A percentile compares a stretch with the other conserved stretches of the same genome.
phyloP scores from a whole-genome alignment of 2,888 invertebrate species.

The Sphaerophoria taeniata region DNA sequence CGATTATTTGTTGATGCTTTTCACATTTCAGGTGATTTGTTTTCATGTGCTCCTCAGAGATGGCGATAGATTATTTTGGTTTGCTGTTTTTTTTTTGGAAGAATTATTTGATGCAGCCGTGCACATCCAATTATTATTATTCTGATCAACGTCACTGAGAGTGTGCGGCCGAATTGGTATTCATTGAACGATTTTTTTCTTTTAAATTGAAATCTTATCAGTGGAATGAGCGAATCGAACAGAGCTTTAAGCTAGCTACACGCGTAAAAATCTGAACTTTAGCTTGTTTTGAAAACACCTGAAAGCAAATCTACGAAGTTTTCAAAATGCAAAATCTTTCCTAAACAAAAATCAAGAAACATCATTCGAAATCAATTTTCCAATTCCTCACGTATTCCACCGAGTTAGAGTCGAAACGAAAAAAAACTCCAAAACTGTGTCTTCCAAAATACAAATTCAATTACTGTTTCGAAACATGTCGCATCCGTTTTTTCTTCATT shows the following conservation, averaged over 20 bases:
- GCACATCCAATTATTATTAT: neutral
- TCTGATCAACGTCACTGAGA: neutral
- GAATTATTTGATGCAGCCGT: slow-evolving; percentile 20
- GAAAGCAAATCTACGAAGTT: too few species aligned
- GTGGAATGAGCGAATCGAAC: too few species aligned
- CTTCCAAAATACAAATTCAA: slow-evolving; percentile 12
- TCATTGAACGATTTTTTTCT: neutral
- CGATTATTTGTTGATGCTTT: slow-evolving; percentile 41
- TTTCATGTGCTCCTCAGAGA: slow-evolving; percentile 25
- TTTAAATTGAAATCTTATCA: neutral
- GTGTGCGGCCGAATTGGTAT: neutral
- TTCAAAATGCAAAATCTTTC: too few species aligned
- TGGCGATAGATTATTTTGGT: slow-evolving; percentile 13
- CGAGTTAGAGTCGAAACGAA: neutral
- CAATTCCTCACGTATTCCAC: slow-evolving; percentile 1
- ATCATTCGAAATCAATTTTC: neutral
- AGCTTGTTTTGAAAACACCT: too few species aligned
- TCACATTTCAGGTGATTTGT: slow-evolving; percentile 38
- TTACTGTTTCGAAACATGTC: slow-evolving; percentile 18
- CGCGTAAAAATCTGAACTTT: too few species aligned
- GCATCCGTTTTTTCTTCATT: slow-evolving; percentile 13
- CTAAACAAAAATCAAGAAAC: too few species aligned
- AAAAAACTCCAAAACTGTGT: neutral
- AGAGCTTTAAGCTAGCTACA: too few species aligned
- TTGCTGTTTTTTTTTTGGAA: neutral